These are phyloP conservation scores for Drosophila colorata DNA, from an alignment of 2,888 invertebrate genomes.

Conservation along the genomic window DNA sequence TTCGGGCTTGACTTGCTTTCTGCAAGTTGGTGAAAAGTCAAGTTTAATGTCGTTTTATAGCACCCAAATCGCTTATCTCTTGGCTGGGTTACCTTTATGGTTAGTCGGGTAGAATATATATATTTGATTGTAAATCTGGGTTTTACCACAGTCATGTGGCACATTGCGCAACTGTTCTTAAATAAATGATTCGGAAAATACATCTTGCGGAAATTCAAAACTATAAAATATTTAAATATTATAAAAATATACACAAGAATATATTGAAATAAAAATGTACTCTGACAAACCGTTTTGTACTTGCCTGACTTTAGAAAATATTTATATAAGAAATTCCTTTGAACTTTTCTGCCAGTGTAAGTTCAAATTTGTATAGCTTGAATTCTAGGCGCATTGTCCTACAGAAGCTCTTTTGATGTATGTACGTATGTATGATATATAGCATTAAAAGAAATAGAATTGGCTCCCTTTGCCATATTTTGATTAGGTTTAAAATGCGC, in stretches of 20 bases:
- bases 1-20: neutral
- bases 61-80: conserved; percentile 10
- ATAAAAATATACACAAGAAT: too few relatives aligned
- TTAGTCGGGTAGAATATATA: neutral
- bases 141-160: conserved; percentile 22
- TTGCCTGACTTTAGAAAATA: too few relatives aligned
- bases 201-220: too few relatives aligned
- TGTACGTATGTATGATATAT: too few relatives aligned
- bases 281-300: too few relatives aligned
- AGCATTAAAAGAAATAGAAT: conserved; percentile 41
- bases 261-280: too few relatives aligned
- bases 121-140: conserved; percentile 9
- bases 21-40: conserved; percentile 2
- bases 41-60: neutral
- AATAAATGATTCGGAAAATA: too few relatives aligned
- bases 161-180: neutral
- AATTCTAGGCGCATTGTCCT: conserved; percentile 15
- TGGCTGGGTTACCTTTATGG: neutral
- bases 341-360: conserved; percentile 5
- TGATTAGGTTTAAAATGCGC: conserved; percentile 58
- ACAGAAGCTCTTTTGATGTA: conserved; percentile 41
- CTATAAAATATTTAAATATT: too few relatives aligned
- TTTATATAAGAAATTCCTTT: too few relatives aligned
- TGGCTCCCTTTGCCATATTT: conserved; percentile 39
- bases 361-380: conserved; percentile 42